Evolutionary conservation across 2,888 invertebrate genomes (phyloP), one percentile per base, ranked within the genome.

Genomic region (Galeopsomyia nigrocyanea): DNA sequence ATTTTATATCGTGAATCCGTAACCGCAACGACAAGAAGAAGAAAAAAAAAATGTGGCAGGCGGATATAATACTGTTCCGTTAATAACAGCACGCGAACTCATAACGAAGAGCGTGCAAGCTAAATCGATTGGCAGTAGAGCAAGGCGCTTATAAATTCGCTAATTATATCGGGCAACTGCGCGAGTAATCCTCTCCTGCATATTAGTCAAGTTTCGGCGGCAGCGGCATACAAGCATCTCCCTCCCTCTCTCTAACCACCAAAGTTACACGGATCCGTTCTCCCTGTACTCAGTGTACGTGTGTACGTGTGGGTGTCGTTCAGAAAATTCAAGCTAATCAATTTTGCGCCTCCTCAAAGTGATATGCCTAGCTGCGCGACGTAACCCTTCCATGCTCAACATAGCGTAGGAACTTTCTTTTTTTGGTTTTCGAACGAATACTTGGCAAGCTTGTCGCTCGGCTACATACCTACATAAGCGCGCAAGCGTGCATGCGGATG

Each of bases 191-290:
- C 69, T 31, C 50, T 26, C 69, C 39, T 57, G 60, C 58, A 73
- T 73, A 73, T 73, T 68, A 73, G 63, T 64, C 63, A 68, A 73
- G 73, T 73, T 73, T 68, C 67, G 39, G 2, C 16, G 31, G n/a
- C n/a, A 58, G 39, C 26, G 56, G 31, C 3, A 17, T 13, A 26
- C 26, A 50, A 22, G 50, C 61, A 22, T 22, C 50, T 62, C 26
- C 6, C 39, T 7, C 39, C 7, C 13, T 39, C 39, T 39, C 39
- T 39, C 7, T 3, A 3, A 9, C 39, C 39, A 13, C 7, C 14
- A 22, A 62, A 62, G 51, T 63, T 63, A 53, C 63, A 63, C 26
- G 39, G 9, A 21, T 55, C 13, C 55, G 21, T 22, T 14, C 13
- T 22, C 13, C 13, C 22, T 55, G 13, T 19, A 60, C 7, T 21